phyloP scores from a whole-genome alignment of 2,797 vertebrate species.

The Syndactyla subalaris region DNA sequence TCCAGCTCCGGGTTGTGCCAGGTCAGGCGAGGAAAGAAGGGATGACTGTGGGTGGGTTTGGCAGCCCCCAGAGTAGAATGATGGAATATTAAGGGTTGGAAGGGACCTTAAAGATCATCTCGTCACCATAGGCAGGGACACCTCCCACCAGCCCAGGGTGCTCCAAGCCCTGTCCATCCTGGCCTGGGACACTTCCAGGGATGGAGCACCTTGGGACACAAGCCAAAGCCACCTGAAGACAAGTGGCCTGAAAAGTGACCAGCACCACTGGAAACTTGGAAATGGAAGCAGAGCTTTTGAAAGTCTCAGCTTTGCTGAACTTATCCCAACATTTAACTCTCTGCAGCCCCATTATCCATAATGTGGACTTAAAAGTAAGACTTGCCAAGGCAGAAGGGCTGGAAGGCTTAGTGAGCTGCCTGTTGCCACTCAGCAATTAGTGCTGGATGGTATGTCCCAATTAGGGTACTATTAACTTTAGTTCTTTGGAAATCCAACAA shows the following conservation, averaged over 20 bases:
- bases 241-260: background rate
- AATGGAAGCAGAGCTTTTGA: background rate
- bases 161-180: fast-evolving
- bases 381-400: background rate
- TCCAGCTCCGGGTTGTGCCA: background rate
- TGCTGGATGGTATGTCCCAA: background rate
- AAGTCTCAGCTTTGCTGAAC: background rate
- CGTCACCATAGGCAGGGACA: background rate
- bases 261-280: fast-evolving
- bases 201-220: fast-evolving
- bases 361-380: background rate
- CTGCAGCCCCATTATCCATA: background rate
- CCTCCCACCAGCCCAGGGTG: fast-evolving
- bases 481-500: constrained; percentile 34
- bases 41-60: background rate
- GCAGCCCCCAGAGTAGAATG: background rate
- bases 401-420: constrained; percentile 22
- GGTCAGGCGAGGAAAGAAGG: fast-evolving
- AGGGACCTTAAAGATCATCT: background rate
- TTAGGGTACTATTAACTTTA: constrained; percentile 34
- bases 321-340: background rate
- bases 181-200: fast-evolving
- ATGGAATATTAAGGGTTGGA: background rate
- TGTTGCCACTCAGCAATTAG: constrained; percentile 15
- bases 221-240: fast-evolving